Base-by-base conservation (phyloP, 2,888 invertebrate species). In the Sphecodes monilicornis region DNA sequence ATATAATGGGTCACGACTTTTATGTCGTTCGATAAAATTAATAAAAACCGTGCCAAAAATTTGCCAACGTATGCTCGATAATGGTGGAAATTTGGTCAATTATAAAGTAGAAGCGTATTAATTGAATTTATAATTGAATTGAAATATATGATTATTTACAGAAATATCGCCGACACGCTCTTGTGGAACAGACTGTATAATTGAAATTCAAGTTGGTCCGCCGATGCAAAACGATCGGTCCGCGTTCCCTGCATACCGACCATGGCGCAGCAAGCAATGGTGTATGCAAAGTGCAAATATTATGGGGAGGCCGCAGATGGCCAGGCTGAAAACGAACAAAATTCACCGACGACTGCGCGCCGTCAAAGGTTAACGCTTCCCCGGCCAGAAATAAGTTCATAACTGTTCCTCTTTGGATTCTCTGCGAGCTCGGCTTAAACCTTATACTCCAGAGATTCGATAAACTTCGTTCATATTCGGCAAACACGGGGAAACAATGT, bases 351-450 rank as follows among this genome's bases (percentile, higher is more conserved):
- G 70, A 64, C 43, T 32, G 57, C 41, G 46, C 26, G 13, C 60
- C 82, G 74, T 82, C 80, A 75, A 75, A 82, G 82, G 82, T 82
- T 70, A 82, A 82, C 57, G 80, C 41, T 80, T 82, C 36, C 41
- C n/a, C 18, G 43, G 74, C 74, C 60, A 54, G 74, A 32, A 82
- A 80, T 80, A 82, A 64, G 29, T 66, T 46, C 43, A 43, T 32
- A 75, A 64, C 29, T 29, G 46, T 57, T 71, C 41, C 36, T 80
- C 77, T 77, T 77, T 71, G 60, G 36, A 29, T 69, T 76, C 46
- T 8, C 13, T 43, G 8, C 16, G 18, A 29, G 66, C 50, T 10
- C 13, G 46, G 2, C n/a, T 26, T 66, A 50, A 50, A 50, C 18
- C 26, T 13, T 26, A 13, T 13, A 57, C 26, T 5, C 57, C 13